Conservation (phyloP, 1,140 invertebrate genomes). For the Aricia agestis region DNA sequence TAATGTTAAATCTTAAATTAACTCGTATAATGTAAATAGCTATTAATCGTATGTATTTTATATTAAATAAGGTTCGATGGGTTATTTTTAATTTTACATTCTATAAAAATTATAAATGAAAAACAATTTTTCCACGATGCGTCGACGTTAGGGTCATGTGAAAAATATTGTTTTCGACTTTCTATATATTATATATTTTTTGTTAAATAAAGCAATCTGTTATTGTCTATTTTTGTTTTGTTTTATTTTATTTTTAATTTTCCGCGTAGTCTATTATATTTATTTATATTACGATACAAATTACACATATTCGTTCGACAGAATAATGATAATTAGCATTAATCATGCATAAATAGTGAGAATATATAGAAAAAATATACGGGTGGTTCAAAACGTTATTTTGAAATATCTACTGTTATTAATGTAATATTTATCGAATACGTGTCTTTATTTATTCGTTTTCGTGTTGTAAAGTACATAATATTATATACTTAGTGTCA, state of each 20-base stretch:
- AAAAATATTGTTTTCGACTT: constrained; percentile 67
- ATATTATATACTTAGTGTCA: constrained; percentile 30
- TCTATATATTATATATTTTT: constrained; percentile 76
- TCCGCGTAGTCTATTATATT: constrained; percentile 26
- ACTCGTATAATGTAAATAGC: constrained; percentile 74
- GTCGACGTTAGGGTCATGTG: constrained; percentile 47
- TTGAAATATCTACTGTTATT: constrained; percentile 48
- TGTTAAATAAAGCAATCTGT: constrained; percentile 76
- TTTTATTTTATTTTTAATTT: constrained; percentile 65
- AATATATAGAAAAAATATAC: constrained; percentile 67
- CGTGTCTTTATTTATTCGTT: constrained; percentile 19
- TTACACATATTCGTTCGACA: constrained; percentile 31
- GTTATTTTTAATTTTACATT: constrained; percentile 75
- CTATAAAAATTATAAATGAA: constrained; percentile 53
- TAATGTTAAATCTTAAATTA: constrained; percentile 70
- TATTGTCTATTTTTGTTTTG: constrained; percentile 58
- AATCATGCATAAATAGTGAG: constrained; percentile 67
- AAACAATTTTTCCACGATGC: constrained; percentile 57
- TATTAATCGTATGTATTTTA: constrained; percentile 75
- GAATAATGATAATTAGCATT: constrained; percentile 52
- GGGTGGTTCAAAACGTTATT: constrained; percentile 65
- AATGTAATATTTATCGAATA: constrained; percentile 26
- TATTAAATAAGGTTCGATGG: constrained; percentile 74
- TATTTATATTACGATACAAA: constrained; percentile 30
- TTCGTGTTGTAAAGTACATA: constrained; percentile 21